phyloP scores from a whole-genome alignment of 2,797 vertebrate genomes.

The Varecia variegata region DNA sequence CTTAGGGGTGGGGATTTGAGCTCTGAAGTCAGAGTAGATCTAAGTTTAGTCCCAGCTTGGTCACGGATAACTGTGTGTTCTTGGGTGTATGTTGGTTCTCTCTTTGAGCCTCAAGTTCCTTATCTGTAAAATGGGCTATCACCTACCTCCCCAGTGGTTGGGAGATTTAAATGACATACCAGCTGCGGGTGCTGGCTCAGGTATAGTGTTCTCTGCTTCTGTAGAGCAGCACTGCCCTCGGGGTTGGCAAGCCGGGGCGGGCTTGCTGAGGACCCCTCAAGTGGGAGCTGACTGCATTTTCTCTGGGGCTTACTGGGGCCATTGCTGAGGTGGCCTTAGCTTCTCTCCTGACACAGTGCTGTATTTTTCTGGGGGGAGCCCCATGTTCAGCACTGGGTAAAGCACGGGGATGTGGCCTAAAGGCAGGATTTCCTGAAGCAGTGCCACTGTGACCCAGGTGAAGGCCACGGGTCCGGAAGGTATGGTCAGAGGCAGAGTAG shows the following conservation, averaged over 20 bases:
- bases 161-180: not conserved
- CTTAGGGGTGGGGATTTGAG: not conserved
- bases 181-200: not conserved
- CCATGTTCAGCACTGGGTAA: not conserved
- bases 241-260: not conserved
- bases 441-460: not conserved
- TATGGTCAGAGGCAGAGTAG: not conserved
- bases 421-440: not conserved
- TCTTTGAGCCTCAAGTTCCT: not conserved
- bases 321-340: not conserved
- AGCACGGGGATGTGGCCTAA: not conserved
- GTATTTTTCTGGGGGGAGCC: not conserved
- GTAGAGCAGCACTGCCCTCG: not conserved
- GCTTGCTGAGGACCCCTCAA: not conserved
- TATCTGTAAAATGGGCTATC: not conserved
- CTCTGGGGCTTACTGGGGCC: not conserved
- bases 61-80: not conserved
- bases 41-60: not conserved
- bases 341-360: not conserved
- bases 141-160: not conserved
- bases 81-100: not conserved
- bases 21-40: not conserved
- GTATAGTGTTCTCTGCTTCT: not conserved
- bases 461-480: fast-evolving
- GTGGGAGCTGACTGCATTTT: not conserved